Evolutionary conservation across 2,113 vertebrate species (phyloP), one percentile per base, ranked within the genome.

Genomic region (Pterocles gutturalis): DNA sequence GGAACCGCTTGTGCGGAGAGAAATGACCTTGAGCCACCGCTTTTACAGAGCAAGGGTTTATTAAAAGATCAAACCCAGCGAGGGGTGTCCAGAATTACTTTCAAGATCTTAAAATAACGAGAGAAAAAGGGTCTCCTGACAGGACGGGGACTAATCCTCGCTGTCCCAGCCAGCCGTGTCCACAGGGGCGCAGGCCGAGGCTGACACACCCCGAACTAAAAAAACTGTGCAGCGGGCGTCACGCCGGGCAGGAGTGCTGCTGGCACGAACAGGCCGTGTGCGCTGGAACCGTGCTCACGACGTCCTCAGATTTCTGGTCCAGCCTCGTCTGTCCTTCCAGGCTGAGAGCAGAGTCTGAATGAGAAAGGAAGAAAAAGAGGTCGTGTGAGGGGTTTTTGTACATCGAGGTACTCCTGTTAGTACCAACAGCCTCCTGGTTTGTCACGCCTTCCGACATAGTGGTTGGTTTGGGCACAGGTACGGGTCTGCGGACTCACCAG

Each of bases 401-500:
- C 26, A 4, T 5, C 3, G 11, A n/a, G 33, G 24, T 13, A 15
- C 43, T 43, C 19, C 5, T 4, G 21, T 28, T 17, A 24, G 60
- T 4, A 9, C 5, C 1, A 34, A 3, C 41, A 18, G 0, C 57
- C 22, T 21, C 38, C 1, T 2, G 17, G 28, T 8, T 19, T 38
- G 45, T 22, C 82, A 15, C 54, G 19, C 21, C 2, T 29, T 0
- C 0, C 1, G 31, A 8, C 5, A 0, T 0, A 0, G 5, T 0
- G 49, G 5, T 1, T 11, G 13, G 3, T 41, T 0, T 15, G 66
- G 3, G 22, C 41, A 2, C 55, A 5, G 7, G 18, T 5, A 3
- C 29, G 26, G 0, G 2, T 21, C 13, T 4, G 25, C 41, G 10
- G 31, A 83, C 98, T 98, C 93, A 99, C 98, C 97, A 11, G 36